These are phyloP conservation scores for Hycleus phaleratus DNA, from an alignment of 1,140 invertebrate species.

Conservation along the genomic window DNA sequence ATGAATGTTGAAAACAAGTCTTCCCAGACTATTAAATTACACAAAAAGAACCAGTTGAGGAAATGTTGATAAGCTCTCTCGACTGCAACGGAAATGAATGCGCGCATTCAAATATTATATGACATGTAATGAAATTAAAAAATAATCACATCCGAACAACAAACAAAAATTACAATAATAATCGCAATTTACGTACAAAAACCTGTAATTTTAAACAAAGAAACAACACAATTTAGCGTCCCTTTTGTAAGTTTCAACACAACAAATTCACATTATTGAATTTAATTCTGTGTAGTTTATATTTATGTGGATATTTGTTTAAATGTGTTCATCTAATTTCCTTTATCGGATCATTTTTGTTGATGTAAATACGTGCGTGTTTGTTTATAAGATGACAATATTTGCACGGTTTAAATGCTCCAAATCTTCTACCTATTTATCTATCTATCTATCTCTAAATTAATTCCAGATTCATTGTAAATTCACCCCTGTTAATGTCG, in stretches of 20 bases:
- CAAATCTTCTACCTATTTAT: conserved; percentile 4
- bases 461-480: conserved; percentile 17
- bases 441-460: conserved; percentile 1
- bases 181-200: too few species aligned
- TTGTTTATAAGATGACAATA: not conserved
- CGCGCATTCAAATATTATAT: not conserved
- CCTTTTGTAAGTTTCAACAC: too few species aligned
- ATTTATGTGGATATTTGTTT: too few species aligned
- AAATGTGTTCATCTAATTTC: conserved; percentile 9
- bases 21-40: too few species aligned
- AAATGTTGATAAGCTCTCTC: conserved; percentile 3
- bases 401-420: conserved; percentile 13
- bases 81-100: conserved; percentile 4
- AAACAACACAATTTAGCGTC: too few species aligned
- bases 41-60: too few species aligned
- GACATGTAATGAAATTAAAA: conserved; percentile 2
- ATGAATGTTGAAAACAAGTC: too few species aligned
- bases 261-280: too few species aligned
- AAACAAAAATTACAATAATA: too few species aligned
- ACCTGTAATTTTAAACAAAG: too few species aligned
- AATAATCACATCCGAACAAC: too few species aligned
- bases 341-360: conserved; percentile 7
- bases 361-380: not conserved
- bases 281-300: too few species aligned
- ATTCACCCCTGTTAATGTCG: conserved; percentile 9